Evolutionary conservation across 2,113 vertebrate species (phyloP).

Genomic region (Herpailurus yagouaroundi): DNA sequence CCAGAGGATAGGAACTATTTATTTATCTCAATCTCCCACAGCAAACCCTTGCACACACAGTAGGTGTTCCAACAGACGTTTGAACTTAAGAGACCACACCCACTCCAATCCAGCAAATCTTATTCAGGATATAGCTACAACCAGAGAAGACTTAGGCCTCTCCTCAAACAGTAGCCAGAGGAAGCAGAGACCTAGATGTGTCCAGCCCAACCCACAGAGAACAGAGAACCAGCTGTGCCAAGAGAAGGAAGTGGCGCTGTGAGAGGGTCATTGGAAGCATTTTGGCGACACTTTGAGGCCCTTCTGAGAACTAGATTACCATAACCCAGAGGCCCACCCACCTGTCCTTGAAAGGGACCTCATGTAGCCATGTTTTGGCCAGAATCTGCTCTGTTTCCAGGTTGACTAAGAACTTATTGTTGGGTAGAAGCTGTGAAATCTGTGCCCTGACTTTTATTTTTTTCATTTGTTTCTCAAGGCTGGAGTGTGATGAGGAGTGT

Average conservation of each 20-base stretch:
- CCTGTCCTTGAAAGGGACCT: not conserved
- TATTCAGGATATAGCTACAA: not conserved
- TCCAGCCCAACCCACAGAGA: not conserved
- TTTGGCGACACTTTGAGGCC: not conserved
- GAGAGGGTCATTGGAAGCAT: not conserved
- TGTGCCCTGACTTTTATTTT: conserved; percentile 55
- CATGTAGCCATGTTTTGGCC: not conserved
- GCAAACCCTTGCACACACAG: not conserved
- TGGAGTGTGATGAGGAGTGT: conserved; percentile 97
- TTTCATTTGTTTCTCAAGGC: conserved; percentile 85
- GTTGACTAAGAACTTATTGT: not conserved
- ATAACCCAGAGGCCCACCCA: not conserved
- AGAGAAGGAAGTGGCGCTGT: not conserved
- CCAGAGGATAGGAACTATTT: not conserved
- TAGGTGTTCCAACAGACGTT: not conserved
- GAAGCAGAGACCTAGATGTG: not conserved
- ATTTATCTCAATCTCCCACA: not conserved
- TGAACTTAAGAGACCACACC: not conserved
- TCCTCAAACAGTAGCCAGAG: not conserved
- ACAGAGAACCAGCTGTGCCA: not conserved
- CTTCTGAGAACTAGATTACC: not conserved
- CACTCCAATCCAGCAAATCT: not conserved
- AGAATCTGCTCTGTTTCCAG: not conserved
- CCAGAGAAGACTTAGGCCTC: conserved; percentile 15
- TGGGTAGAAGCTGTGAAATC: not conserved